Conservation (phyloP, 2,113 vertebrate genomes). For the Microtus ochrogaster region DNA sequence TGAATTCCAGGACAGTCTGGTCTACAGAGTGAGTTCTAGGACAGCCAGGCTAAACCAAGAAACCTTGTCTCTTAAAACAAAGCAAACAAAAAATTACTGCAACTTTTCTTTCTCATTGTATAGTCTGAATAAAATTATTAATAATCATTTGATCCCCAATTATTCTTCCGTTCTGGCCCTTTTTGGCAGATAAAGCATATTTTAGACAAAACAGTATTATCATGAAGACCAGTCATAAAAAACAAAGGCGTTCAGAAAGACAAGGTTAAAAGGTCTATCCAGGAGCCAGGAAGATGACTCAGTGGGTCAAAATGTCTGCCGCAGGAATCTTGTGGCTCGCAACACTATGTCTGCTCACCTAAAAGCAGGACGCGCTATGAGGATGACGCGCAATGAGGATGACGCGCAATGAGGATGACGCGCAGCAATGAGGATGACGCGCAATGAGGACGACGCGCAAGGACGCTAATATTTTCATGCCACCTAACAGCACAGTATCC, state of each 20-base stretch:
- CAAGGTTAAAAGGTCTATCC: not conserved
- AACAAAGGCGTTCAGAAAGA: not conserved
- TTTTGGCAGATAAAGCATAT: not conserved
- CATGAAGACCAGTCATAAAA: not conserved
- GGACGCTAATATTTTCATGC: not conserved
- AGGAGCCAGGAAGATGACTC: not conserved
- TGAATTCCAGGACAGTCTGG: not conserved
- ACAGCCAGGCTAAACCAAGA: not conserved
- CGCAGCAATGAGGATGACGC: too few species aligned
- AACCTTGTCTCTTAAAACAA: not conserved
- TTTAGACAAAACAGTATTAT: not conserved
- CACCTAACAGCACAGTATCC: not conserved
- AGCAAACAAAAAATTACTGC: not conserved
- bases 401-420: too few species aligned
- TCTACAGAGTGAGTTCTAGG: not conserved
- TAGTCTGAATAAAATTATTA: not conserved
- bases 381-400: too few species aligned
- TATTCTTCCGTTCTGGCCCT: not conserved
- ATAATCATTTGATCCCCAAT: not conserved
- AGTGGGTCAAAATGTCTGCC: not conserved
- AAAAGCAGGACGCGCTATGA: not conserved
- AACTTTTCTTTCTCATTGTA: not conserved
- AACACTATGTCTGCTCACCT: too few species aligned
- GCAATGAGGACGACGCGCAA: not conserved
- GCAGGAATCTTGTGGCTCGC: not conserved